Percentiles rank a stretch among this genome's conserved stretches.
These are phyloP conservation scores for Drosophila emarginata DNA, from an alignment of 2,888 invertebrate species.

Conservation along the genomic window DNA sequence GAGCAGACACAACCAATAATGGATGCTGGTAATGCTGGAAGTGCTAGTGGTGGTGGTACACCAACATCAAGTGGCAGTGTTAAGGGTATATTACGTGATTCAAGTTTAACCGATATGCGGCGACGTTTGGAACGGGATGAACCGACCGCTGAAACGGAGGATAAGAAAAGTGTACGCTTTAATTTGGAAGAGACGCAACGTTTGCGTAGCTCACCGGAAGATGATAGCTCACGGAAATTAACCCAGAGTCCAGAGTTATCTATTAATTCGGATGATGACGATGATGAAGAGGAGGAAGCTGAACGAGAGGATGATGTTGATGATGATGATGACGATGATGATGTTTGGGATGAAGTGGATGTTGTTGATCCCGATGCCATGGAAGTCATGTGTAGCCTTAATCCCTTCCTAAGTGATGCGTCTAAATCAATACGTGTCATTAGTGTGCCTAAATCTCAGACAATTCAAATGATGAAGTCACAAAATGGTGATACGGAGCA, in stretches of 20 bases:
- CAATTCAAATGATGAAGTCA: slow-evolving; percentile 75
- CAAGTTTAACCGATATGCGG: slow-evolving; percentile 82
- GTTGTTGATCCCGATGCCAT: slow-evolving; percentile 74
- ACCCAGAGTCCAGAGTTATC: slow-evolving; percentile 77
- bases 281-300: slow-evolving; percentile 72
- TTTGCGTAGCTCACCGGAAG: slow-evolving; percentile 68
- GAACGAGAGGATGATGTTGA: slow-evolving; percentile 51
- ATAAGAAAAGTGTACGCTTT: slow-evolving; percentile 89
- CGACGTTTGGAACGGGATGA: slow-evolving; percentile 71
- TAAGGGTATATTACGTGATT: slow-evolving; percentile 87
- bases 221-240: slow-evolving; percentile 57
- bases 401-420: slow-evolving; percentile 79
- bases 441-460: slow-evolving; percentile 79
- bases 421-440: slow-evolving; percentile 81
- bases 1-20: slow-evolving; percentile 39
- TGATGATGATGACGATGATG: slow-evolving; percentile 63
- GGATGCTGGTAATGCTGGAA: neutral
- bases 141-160: slow-evolving; percentile 83
- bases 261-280: slow-evolving; percentile 74
- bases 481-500: slow-evolving; percentile 63
- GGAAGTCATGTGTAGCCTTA: slow-evolving; percentile 62
- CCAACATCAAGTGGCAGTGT: slow-evolving; percentile 68
- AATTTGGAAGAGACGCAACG: slow-evolving; percentile 82
- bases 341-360: slow-evolving; percentile 69
- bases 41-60: neutral